Conservation (phyloP, 2,888 invertebrate genomes). For the Apotomis capreana region DNA sequence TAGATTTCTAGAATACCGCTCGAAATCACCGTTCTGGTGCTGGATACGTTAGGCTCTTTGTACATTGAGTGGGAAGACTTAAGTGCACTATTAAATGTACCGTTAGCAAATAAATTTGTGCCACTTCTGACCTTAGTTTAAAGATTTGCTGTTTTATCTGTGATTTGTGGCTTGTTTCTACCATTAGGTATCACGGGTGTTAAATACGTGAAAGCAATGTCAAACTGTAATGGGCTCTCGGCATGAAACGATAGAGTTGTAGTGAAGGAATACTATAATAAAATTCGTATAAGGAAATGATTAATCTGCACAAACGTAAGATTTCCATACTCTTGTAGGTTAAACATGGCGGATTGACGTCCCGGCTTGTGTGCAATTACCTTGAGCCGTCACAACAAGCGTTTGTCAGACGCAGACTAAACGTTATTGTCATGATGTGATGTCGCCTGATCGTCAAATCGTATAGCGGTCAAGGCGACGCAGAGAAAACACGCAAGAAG, state of each 20-base stretch:
- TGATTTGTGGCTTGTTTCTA: constrained; percentile 27
- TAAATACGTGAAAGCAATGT: constrained; percentile 17
- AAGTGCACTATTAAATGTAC: constrained; percentile 37
- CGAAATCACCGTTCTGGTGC: constrained; percentile 57
- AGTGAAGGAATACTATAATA: background rate
- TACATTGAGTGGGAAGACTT: constrained; percentile 34
- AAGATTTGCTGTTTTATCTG: constrained; percentile 30
- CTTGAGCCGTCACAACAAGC: too few relatives aligned
- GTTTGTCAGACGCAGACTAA: too few relatives aligned
- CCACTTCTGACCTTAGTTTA: constrained; percentile 21
- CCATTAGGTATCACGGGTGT: constrained; percentile 16
- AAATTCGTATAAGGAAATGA: background rate
- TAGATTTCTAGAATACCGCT: constrained; percentile 65
- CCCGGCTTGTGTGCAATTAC: too few relatives aligned
- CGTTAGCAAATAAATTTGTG: constrained; percentile 41
- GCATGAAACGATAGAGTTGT: constrained; percentile 7
- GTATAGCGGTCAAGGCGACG: too few relatives aligned
- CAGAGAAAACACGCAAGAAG: too few relatives aligned
- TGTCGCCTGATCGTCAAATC: too few relatives aligned
- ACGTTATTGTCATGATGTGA: too few relatives aligned
- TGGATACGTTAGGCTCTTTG: constrained; percentile 49
- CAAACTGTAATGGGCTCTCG: constrained; percentile 17
- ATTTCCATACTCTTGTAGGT: too few relatives aligned
- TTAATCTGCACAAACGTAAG: too few relatives aligned
- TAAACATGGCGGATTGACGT: too few relatives aligned